phyloP scores from a whole-genome alignment of 2,113 vertebrate genomes.

The Nyctereutes procyonoides region DNA sequence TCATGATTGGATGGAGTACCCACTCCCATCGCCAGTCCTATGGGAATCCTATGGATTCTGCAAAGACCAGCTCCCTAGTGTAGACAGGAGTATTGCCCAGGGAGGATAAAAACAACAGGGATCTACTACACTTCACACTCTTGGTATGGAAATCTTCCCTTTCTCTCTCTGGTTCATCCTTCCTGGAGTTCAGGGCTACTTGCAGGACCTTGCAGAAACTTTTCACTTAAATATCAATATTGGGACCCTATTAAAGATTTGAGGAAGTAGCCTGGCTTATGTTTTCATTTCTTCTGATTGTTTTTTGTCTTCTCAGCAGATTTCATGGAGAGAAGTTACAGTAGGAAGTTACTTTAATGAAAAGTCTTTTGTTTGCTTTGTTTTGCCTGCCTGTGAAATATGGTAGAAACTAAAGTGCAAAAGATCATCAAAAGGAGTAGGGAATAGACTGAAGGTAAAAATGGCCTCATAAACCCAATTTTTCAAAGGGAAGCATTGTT shows the following conservation, averaged over 20 bases:
- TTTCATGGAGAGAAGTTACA: neutral
- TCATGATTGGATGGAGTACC: neutral
- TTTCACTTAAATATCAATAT: neutral
- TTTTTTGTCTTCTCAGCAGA: neutral
- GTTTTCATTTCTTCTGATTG: neutral
- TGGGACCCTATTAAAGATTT: neutral
- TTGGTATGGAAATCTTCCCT: slow-evolving; percentile 63
- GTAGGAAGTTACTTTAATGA: slow-evolving; percentile 24
- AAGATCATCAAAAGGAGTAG: neutral
- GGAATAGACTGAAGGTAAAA: neutral
- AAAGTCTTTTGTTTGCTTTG: neutral
- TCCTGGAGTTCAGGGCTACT: neutral
- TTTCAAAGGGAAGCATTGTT: slow-evolving; percentile 2
- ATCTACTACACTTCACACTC: slow-evolving; percentile 18
- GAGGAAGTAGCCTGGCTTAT: neutral
- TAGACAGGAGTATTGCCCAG: neutral
- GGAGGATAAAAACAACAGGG: slow-evolving; percentile 64
- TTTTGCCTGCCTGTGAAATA: neutral
- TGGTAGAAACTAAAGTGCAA: neutral
- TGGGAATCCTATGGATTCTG: neutral
- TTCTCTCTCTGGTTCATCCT: neutral
- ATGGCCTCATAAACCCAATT: neutral
- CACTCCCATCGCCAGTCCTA: neutral
- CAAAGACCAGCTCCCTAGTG: neutral
- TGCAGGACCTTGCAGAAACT: neutral